These are phyloP conservation scores for Origma solitaria DNA, from an alignment of 2,113 vertebrate genomes.

Conservation along the genomic window DNA sequence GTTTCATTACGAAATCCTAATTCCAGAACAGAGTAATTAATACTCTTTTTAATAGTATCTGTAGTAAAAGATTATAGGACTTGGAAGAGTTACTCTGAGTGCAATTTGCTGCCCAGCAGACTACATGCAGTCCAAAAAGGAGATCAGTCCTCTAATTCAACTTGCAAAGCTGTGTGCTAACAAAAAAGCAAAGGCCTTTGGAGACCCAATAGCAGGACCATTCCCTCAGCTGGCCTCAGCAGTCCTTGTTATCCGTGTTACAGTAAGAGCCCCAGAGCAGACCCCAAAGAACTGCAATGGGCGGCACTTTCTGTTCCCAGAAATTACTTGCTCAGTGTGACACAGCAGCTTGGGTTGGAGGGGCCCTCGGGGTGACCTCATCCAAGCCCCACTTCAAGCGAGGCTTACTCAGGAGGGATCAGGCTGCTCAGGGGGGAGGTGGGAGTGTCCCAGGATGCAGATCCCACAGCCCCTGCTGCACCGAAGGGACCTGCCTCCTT, in stretches of 20 bases:
- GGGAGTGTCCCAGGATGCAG: background rate
- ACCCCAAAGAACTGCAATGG: background rate
- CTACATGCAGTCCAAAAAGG: background rate
- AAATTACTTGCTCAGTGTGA: background rate
- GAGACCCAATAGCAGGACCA: background rate
- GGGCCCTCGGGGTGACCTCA: background rate
- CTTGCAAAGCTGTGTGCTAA: background rate
- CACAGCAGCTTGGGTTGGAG: background rate
- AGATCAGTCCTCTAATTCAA: background rate
- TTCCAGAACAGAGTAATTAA: constrained; percentile 43
- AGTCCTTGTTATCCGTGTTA: background rate
- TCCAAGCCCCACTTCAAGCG: background rate
- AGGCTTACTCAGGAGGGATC: background rate
- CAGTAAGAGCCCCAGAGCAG: background rate
- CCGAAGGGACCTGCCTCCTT: fast-evolving
- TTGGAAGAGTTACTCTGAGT: background rate
- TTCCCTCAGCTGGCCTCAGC: background rate
- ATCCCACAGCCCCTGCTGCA: background rate
- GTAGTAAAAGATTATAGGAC: constrained; percentile 17
- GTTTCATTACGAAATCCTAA: constrained; percentile 15
- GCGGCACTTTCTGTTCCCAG: background rate
- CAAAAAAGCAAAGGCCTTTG: background rate
- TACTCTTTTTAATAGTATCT: constrained; percentile 37
- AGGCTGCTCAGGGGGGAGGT: background rate
- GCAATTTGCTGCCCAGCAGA: background rate